Conservation (phyloP, 2,113 vertebrate species). For the Poicephalus meyeri region DNA sequence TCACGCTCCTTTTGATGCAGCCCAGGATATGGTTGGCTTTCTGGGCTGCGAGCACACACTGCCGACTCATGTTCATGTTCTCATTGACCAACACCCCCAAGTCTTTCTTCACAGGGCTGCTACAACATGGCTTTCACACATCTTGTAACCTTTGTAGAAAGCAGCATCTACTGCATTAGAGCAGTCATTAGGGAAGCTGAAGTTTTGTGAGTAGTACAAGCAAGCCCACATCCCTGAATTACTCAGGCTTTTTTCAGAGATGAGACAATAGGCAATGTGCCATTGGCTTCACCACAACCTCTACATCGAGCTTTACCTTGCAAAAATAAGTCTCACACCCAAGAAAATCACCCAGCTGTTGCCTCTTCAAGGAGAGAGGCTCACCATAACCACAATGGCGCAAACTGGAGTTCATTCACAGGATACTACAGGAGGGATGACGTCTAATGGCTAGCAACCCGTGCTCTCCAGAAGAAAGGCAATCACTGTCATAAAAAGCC, state of each 20-base stretch:
- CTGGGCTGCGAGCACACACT: too few relatives aligned
- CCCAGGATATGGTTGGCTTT: too few relatives aligned
- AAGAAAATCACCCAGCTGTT: neutral
- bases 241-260: neutral
- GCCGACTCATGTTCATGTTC: too few relatives aligned
- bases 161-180: neutral
- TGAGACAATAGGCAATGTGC: neutral
- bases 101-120: too few relatives aligned
- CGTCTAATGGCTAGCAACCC: neutral
- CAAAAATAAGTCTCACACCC: neutral
- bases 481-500: neutral
- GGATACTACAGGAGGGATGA: neutral
- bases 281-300: neutral
- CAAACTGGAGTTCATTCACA: neutral
- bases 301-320: neutral
- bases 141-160: neutral
- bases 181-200: neutral
- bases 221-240: neutral
- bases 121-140: neutral
- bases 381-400: neutral
- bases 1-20: too few relatives aligned
- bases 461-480: neutral
- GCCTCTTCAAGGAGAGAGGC: neutral
- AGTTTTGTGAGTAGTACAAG: neutral
- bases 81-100: too few relatives aligned